Percentiles rank a stretch among this genome's conserved stretches.
These are phyloP conservation scores for Rhodinocichla rosea DNA, from an alignment of 2,113 vertebrate genomes.

Conservation along the genomic window DNA sequence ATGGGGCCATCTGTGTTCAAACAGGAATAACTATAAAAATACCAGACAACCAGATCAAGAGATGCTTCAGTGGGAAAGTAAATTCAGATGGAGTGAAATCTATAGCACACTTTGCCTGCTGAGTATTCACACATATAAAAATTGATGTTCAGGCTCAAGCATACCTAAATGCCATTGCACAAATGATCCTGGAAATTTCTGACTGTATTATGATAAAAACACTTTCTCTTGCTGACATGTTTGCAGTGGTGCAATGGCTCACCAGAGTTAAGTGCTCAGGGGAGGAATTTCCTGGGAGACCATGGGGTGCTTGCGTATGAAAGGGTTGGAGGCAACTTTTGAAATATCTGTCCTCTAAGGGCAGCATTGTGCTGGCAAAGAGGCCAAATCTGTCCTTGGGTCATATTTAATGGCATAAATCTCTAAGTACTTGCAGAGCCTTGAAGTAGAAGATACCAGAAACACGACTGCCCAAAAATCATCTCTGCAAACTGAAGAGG, in stretches of 20 bases:
- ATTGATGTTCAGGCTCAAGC: background rate
- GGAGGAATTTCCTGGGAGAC: background rate
- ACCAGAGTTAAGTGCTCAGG: background rate
- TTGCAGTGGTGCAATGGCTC: background rate
- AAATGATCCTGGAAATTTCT: background rate
- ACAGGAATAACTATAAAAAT: background rate
- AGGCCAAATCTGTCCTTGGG: background rate
- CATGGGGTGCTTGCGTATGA: accelerated
- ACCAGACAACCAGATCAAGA: constrained; percentile 19
- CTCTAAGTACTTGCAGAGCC: background rate
- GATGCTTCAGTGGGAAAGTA: background rate
- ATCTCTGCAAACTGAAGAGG: background rate
- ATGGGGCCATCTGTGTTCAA: background rate
- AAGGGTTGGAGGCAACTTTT: background rate
- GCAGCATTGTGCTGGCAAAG: background rate
- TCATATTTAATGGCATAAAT: background rate
- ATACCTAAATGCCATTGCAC: background rate
- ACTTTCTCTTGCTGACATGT: background rate
- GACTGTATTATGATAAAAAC: background rate
- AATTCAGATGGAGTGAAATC: constrained; percentile 29
- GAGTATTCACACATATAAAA: background rate
- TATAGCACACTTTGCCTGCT: background rate
- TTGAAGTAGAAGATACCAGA: background rate
- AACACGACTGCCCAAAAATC: background rate
- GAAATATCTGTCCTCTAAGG: background rate